Conservation (phyloP, 2,113 vertebrate genomes). For the Ammodytes marinus region DNA sequence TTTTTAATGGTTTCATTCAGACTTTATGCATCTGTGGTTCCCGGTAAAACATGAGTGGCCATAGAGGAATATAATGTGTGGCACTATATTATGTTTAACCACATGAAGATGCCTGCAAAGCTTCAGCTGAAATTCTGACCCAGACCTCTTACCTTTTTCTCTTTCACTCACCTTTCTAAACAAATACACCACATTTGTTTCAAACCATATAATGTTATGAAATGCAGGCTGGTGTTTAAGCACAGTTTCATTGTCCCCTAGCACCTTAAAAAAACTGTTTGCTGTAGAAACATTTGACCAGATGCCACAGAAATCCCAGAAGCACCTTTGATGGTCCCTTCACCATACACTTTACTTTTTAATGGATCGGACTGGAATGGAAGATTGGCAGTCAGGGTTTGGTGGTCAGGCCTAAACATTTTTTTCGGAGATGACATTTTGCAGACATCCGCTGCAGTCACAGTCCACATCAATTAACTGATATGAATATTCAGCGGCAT, state of each 20-base stretch:
- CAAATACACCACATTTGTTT: no score
- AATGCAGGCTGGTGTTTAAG: not conserved
- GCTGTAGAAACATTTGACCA: not conserved
- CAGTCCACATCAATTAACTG: slow-evolving; percentile 44
- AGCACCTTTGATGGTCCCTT: not conserved
- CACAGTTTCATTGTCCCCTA: not conserved
- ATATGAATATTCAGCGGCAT: slow-evolving; percentile 61
- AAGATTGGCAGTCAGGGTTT: not conserved
- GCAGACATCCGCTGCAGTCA: slow-evolving; percentile 53
- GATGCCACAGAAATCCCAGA: not conserved
- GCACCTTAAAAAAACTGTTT: not conserved
- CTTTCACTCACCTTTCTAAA: no score
- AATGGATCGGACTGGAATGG: not conserved
- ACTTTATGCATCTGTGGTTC: no score
- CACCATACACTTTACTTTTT: not conserved
- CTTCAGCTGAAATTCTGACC: no score
- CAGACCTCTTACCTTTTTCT: no score
- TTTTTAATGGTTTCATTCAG: no score
- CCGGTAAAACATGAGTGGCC: no score
- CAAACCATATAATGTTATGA: no score
- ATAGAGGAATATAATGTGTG: no score
- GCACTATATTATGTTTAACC: no score
- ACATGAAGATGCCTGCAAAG: no score
- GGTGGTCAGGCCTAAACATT: slow-evolving; percentile 29
- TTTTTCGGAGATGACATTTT: slow-evolving; percentile 10